These are phyloP conservation scores for Ammodytes dubius DNA, from an alignment of 2,113 vertebrate genomes.

Conservation along the genomic window DNA sequence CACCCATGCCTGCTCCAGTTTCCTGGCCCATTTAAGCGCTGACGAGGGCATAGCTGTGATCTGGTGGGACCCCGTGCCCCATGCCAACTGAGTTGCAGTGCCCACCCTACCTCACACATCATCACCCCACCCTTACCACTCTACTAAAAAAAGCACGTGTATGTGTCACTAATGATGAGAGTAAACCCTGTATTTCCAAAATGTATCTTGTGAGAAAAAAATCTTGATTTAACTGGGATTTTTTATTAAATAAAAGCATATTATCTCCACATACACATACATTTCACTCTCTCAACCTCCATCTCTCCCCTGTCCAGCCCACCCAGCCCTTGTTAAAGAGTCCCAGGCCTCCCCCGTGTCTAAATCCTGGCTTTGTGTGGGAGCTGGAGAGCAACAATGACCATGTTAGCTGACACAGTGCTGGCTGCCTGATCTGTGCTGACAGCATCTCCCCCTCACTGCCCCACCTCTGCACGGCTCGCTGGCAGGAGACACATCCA, in stretches of 20 bases:
- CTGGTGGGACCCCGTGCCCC: constrained; percentile 32
- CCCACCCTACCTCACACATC: constrained; percentile 10
- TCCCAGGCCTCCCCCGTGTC: constrained; percentile 1
- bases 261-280: not conserved
- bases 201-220: not conserved
- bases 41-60: constrained; percentile 50
- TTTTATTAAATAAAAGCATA: too few relatives aligned
- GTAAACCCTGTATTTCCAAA: not conserved
- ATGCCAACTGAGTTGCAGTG: constrained; percentile 4
- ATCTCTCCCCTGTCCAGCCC: not conserved
- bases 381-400: constrained; percentile 70
- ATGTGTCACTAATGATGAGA: too few relatives aligned
- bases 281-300: not conserved
- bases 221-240: too few relatives aligned
- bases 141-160: not conserved
- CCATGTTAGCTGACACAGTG: constrained; percentile 73
- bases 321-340: constrained; percentile 23
- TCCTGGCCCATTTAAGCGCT: constrained; percentile 68
- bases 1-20: constrained; percentile 49
- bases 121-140: not conserved
- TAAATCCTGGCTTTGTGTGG: constrained; percentile 77
- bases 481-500: constrained; percentile 15
- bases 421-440: constrained; percentile 59
- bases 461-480: constrained; percentile 5
- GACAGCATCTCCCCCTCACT: constrained; percentile 47